Base-by-base conservation (phyloP, 2,888 invertebrate genomes). In the Agrochola macilenta region DNA sequence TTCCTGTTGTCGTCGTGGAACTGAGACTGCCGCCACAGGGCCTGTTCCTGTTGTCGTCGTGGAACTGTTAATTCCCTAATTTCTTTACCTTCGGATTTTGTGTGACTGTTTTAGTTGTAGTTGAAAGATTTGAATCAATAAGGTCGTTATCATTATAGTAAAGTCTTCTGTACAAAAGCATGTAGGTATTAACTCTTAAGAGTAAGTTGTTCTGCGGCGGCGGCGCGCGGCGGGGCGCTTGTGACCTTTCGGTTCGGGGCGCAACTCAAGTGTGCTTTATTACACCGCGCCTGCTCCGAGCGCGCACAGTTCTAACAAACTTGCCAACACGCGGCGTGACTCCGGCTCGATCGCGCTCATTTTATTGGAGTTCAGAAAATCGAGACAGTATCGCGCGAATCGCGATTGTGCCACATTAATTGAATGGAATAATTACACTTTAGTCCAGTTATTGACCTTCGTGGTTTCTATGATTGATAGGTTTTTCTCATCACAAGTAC, bases 221-320 rank as follows among this genome's bases (percentile, higher is more conserved):
- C n/a, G 79, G 35, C 68, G 66, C 61, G 20, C 35, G 46, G 23
- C 7, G 46, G n/a, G 79, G 35, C 68, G 66, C 61, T 63, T 81
- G 58, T 7, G 66, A 64, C 75, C 9, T 75, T 69, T 49, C 9
- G 30, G 49, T 20, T 17, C 46, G n/a, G n/a, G 35, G 74, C 23
- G 30, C 66, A 17, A 11, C 57, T 39, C 39, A 43, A 61, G 30
- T 23, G 12, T 57, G 57, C 79, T 57, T 75, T 81, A 81, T 64
- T 79, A 79, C 23, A 7, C 2, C 49, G 79, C 52, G 68, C 39
- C 4, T n/a, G 57, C 30, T 26, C 63, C 20, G 68, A 64, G 14
- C 26, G 57, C 58, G 43, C 76, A 68, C 81, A 79, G 79, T 79
- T 14, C 30, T 26, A 14, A 8, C 17, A 30, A n/a, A 17, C 12